Conservation (phyloP, 2,797 vertebrate species). For the Pseudotriccus pelzelni region DNA sequence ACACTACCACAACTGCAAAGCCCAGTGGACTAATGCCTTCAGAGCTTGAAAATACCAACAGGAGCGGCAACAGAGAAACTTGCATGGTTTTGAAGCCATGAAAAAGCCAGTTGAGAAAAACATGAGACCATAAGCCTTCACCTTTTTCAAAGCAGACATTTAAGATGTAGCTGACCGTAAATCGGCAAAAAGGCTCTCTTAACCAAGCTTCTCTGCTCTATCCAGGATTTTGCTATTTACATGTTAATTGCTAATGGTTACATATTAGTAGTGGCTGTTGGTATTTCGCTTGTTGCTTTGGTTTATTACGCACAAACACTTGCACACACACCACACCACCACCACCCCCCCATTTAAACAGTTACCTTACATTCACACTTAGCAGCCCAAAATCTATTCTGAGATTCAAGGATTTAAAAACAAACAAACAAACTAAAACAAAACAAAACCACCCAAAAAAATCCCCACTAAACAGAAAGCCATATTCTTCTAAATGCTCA, state of each 20-base stretch:
- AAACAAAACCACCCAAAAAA: too few species aligned
- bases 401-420: not conserved
- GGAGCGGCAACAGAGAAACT: not conserved
- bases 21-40: not conserved
- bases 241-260: not conserved
- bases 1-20: not conserved
- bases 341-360: not conserved
- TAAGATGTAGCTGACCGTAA: not conserved
- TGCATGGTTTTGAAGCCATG: not conserved
- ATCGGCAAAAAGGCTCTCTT: not conserved
- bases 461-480: not conserved
- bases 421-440: not conserved
- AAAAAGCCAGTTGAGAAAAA: not conserved
- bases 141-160: not conserved
- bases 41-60: not conserved
- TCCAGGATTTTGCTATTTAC: not conserved
- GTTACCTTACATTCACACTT: not conserved
- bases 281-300: not conserved
- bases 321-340: too few species aligned
- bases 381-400: not conserved
- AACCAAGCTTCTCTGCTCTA: not conserved
- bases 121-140: fast-evolving
- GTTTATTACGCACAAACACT: not conserved
- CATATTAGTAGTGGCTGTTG: not conserved
- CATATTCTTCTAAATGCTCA: not conserved